phyloP scores from a whole-genome alignment of 2,888 invertebrate genomes.

The Philopedon plagiatum region DNA sequence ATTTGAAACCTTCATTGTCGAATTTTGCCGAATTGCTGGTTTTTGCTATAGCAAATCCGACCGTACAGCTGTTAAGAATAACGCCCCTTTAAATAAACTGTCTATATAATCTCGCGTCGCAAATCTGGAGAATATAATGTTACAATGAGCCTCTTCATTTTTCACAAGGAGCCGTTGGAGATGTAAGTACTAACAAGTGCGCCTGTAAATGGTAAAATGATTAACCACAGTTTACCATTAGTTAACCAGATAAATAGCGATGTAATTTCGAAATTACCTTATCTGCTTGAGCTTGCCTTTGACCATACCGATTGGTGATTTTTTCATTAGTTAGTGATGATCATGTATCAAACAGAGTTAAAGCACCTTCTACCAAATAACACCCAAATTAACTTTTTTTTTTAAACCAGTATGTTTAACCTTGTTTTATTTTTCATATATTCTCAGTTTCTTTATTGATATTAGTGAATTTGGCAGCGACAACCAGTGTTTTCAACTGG shows the following conservation, averaged over 20 bases:
- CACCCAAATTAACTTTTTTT: too few relatives aligned
- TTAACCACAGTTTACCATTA: conserved; percentile 38
- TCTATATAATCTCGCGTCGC: conserved; percentile 30
- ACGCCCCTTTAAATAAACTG: conserved; percentile 26
- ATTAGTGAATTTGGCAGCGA: too few relatives aligned
- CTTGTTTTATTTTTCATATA: too few relatives aligned
- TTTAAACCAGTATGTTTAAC: too few relatives aligned
- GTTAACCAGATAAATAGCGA: conserved; percentile 36
- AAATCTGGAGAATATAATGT: conserved; percentile 44
- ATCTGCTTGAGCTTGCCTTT: conserved; percentile 36
- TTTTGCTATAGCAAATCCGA: too few relatives aligned
- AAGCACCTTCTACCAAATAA: too few relatives aligned
- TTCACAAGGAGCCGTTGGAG: conserved; percentile 29
- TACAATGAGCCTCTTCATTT: conserved; percentile 39
- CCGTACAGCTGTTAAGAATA: conserved; percentile 28
- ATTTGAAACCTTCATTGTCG: too few relatives aligned
- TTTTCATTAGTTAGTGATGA: too few relatives aligned
- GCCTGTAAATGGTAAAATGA: conserved; percentile 44
- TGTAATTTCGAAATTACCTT: conserved; percentile 39
- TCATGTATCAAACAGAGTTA: too few relatives aligned
- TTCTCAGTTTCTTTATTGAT: too few relatives aligned
- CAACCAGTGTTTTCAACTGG: too few relatives aligned
- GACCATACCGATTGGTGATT: conserved; percentile 7
- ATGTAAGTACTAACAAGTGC: conserved; percentile 43
- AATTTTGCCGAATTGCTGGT: too few relatives aligned